Evolutionary conservation across 2,113 vertebrate species (phyloP).

Genomic region (Mobula hypostoma): DNA sequence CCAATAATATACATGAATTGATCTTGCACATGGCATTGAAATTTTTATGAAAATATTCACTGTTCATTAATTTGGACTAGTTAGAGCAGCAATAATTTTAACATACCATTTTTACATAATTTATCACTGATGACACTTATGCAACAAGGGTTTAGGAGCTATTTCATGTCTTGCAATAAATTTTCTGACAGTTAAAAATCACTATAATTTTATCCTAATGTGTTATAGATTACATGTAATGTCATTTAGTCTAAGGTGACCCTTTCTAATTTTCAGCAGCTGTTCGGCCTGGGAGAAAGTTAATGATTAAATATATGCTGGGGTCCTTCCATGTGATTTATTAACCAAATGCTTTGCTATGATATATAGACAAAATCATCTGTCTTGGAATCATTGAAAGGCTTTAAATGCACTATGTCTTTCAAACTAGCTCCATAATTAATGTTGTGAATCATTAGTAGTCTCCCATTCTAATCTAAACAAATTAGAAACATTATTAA

Average conservation of each 20-base stretch:
- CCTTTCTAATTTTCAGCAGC: constrained; percentile 99
- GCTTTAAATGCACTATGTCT: constrained; percentile 42
- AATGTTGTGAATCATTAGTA: constrained; percentile 25
- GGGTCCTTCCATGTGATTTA: constrained; percentile 74
- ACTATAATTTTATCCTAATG: constrained; percentile 99
- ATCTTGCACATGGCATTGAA: constrained; percentile 70
- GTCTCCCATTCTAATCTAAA: constrained; percentile 20
- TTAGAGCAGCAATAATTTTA: constrained; percentile 84
- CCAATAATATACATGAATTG: constrained; percentile 63
- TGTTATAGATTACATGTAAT: constrained; percentile 99
- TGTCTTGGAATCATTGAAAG: constrained; percentile 96
- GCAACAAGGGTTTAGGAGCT: constrained; percentile 85
- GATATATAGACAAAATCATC: constrained; percentile 97
- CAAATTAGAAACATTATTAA: constrained; percentile 34
- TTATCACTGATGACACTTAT: constrained; percentile 82
- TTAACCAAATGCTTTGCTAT: constrained; percentile 97
- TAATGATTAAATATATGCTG: constrained; percentile 99
- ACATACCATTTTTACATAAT: constrained; percentile 71
- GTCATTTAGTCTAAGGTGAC: constrained; percentile 89
- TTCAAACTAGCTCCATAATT: constrained; percentile 32
- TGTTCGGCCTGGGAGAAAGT: constrained; percentile 94
- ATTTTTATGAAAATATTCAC: constrained; percentile 68
- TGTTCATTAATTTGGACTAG: constrained; percentile 76
- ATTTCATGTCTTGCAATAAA: constrained; percentile 94
- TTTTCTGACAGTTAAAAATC: constrained; percentile 99